Evolutionary conservation across 2,113 vertebrate genomes (phyloP), one percentile per base, ranked within the genome.

Genomic region (Bostrychus sinensis): DNA sequence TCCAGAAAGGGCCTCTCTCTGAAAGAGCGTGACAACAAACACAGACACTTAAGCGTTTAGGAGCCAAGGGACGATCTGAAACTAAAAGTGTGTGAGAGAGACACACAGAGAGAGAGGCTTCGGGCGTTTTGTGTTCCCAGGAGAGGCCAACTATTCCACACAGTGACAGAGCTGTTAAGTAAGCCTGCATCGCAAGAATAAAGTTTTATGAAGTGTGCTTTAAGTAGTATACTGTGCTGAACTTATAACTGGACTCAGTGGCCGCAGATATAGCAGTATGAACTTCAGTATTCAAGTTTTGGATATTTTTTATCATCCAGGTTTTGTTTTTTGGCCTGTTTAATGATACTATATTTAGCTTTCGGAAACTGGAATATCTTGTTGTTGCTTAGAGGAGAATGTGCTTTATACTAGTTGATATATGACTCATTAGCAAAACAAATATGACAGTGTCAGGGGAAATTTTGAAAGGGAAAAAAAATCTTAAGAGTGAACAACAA

Each of bases 11-110:
- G 69, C 66, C 75, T 34, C 67, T 34, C 67, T 73, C 54, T 66
- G 66, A 78, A 81, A 84, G 71, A 78, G 66, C 56, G 11, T 51
- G 77, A 80, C 83, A 81, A 80, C 67, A 83, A 76, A 72, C 67
- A 67, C 69, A 86, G 70, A 72, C 75, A 72, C 70, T 79, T 76
- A 50, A 65, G 72, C 69, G 46, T 81, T 63, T 63, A 74, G 67
- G 62, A 76, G 78, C 75, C 79, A 23, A 71, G 77, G 65, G 77
- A 73, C 39, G 64, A 43, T 85, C 61, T 63, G 70, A 84, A 48
- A 78, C 57, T 45, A 25, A 76, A 66, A 70, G 62, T 62, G 66
- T 69, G 74, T 60, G 60, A 69, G 56, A 56, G 58, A 5, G n/a
- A n/a, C n/a, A n/a, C n/a, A n/a, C n/a, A n/a, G n/a, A n/a, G 74